Base-by-base conservation (phyloP, 53 echinoderm and acorn worm species). In the Luidia sarsii region DNA sequence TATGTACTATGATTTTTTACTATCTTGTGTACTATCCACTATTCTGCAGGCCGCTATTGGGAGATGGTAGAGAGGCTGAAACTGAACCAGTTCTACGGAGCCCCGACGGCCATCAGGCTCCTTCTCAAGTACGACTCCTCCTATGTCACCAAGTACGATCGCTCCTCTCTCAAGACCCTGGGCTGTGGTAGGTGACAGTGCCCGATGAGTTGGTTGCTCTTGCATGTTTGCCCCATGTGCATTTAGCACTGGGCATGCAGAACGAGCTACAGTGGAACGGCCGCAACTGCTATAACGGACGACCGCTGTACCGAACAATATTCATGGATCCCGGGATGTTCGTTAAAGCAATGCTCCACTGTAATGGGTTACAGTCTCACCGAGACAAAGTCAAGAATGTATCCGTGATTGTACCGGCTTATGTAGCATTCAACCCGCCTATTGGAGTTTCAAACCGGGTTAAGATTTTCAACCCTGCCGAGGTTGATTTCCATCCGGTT, bases 101-200 rank as follows among this genome's bases (percentile, higher is more conserved):
- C 97, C 1, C 97, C 97, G 33, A 97, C 97, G 14, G 97, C 97
- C 13, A 71, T 97, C 5, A 51, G 97, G 33, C 59, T 97, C 2
- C 91, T 97, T 6, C 86, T 97, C 8, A 97, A 97, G 75, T 88
- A 86, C 36, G 93, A 91, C 15, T 80, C 93, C 41, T 86, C 91
- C 6, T 89, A 79, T 56, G 97, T 97, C 46, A 89, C 89, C 8
- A 91, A 91, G 61, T 91, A 97, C 64, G 93, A 97, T 65, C 71
- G 93, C 27, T 97, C 97, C 24, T 66, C 93, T 18, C 61, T 97
- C 2, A 80, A 84, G 80, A 93, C 97, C 10, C 83, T 97, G 13
- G 97, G 97, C 18, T 97, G 92, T 83, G 97, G 97, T 97, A 81
- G 50, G 92, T n/a, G n/a, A n/a, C n/a, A n/a, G n/a, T n/a, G n/a